Conservation (phyloP, 2,797 vertebrate genomes). For the Acridotheres tristis region DNA sequence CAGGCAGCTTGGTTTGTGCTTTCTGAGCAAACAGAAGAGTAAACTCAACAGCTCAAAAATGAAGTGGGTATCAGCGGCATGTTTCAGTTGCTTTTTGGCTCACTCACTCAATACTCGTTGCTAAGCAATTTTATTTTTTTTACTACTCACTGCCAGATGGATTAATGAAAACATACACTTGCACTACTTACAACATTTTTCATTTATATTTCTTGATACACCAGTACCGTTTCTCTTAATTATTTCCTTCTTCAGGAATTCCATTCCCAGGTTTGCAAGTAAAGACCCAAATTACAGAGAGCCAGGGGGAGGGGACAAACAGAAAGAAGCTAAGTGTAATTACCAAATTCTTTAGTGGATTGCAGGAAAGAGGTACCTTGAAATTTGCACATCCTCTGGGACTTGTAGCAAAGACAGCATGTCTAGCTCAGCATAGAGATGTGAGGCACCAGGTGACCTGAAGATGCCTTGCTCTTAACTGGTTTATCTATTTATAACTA, state of each 20-base stretch:
- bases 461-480: constrained; percentile 21
- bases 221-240: constrained; percentile 1
- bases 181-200: constrained; percentile 21
- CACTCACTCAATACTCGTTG: constrained; percentile 45
- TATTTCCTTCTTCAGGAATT: constrained; percentile 6
- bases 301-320: background rate
- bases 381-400: background rate
- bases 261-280: background rate
- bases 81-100: constrained; percentile 39
- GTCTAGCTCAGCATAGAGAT: constrained; percentile 20
- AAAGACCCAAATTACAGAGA: background rate
- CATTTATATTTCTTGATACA: constrained; percentile 24
- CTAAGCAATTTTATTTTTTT: constrained; percentile 53
- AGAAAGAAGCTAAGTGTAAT: background rate
- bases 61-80: background rate
- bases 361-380: background rate
- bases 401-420: background rate
- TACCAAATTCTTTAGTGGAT: background rate
- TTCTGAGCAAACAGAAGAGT: background rate
- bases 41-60: background rate
- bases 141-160: constrained; percentile 54
- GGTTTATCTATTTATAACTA: constrained; percentile 55
- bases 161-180: constrained; percentile 62
- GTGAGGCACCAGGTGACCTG: constrained; percentile 27
- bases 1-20: background rate